phyloP scores from a whole-genome alignment of 2,888 invertebrate species.

The Lordiphosa fenestrarum region DNA sequence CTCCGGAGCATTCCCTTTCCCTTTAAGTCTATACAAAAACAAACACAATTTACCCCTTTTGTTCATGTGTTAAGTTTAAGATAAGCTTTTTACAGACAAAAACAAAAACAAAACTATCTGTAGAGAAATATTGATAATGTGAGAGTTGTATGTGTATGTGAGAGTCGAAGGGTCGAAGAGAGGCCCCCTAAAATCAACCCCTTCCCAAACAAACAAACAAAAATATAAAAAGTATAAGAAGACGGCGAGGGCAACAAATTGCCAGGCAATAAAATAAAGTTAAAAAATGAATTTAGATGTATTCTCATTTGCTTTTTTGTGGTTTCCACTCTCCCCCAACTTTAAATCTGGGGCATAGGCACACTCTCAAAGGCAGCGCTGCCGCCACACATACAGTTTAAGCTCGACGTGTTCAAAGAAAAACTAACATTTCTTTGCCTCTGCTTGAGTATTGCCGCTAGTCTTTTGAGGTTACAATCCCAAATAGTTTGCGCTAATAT shows the following conservation, averaged over 20 bases:
- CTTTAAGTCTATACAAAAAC: conserved; percentile 12
- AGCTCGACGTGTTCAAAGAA: no score
- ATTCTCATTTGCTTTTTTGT: no score
- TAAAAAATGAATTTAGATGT: background rate
- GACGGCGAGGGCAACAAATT: conserved; percentile 1
- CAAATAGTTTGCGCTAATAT: no score
- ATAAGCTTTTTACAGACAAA: conserved; percentile 53
- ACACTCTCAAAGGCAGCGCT: no score
- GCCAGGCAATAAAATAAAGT: conserved; percentile 23
- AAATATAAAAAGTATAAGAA: background rate
- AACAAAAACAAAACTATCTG: background rate
- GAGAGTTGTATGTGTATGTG: conserved; percentile 15
- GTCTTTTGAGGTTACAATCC: no score
- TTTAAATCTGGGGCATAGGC: no score
- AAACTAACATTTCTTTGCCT: no score
- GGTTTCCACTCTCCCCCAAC: no score
- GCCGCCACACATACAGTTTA: no score
- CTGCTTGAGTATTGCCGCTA: no score
- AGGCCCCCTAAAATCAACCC: conserved; percentile 5
- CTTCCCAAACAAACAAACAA: conserved; percentile 7
- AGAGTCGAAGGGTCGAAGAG: background rate
- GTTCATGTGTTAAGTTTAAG: conserved; percentile 53
- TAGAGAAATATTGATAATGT: conserved; percentile 2
- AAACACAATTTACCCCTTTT: conserved; percentile 11
- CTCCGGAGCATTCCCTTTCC: conserved; percentile 34